phyloP scores from a whole-genome alignment of 2,797 vertebrate species.

The Rhynchonycteris naso region DNA sequence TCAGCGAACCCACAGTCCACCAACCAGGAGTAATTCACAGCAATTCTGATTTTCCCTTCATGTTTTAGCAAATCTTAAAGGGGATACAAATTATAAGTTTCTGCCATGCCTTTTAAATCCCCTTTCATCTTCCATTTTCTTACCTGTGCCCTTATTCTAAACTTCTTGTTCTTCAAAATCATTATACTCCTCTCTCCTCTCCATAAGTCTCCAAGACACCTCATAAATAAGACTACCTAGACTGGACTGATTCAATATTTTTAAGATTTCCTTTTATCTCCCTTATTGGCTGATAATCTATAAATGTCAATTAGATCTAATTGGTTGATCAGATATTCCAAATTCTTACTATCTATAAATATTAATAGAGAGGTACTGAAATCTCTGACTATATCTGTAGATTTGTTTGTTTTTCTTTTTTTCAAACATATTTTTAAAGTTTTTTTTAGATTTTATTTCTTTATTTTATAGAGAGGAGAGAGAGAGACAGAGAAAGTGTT shows the following conservation, averaged over 20 bases:
- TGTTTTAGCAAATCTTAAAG: not conserved
- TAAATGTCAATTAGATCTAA: not conserved
- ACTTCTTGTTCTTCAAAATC: not conserved
- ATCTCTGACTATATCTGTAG: not conserved
- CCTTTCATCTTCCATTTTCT: not conserved
- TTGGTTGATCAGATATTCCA: not conserved
- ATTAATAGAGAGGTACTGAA: not conserved
- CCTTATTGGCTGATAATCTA: not conserved
- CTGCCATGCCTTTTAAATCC: not conserved
- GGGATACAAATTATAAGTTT: not conserved
- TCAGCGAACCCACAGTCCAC: not conserved
- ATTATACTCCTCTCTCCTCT: not conserved
- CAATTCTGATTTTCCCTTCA: not conserved
- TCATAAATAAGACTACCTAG: not conserved
- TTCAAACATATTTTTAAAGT: too few species aligned
- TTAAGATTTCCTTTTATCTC: not conserved
- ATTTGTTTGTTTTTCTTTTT: slow-evolving; percentile 21
- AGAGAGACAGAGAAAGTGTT: too few species aligned
- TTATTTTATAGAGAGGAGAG: too few species aligned
- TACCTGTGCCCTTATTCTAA: not conserved
- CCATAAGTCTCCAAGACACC: not conserved
- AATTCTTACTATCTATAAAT: not conserved
- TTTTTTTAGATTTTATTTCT: too few species aligned
- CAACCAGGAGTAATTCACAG: not conserved
- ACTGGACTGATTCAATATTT: not conserved